Evolutionary conservation across 1,140 invertebrate genomes (phyloP).

Genomic region (Vollenhovia emeryi): DNA sequence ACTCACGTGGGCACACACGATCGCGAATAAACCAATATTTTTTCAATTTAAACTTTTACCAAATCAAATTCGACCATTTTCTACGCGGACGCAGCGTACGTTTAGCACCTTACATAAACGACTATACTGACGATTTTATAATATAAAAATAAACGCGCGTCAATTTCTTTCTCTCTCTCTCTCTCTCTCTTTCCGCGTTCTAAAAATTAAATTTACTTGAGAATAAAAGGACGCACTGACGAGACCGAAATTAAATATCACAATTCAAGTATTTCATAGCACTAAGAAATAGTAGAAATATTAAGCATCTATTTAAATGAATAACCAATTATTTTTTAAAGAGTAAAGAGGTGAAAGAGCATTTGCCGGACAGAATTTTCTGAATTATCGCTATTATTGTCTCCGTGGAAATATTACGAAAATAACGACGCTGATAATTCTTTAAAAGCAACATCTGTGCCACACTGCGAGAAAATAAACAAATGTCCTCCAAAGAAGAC

Average conservation of each 20-base stretch:
- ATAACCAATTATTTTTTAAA: not conserved
- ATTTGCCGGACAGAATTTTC: not conserved
- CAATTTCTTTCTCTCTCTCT: not conserved
- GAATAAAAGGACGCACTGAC: not conserved
- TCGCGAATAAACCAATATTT: not conserved
- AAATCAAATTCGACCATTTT: slow-evolving; percentile 41
- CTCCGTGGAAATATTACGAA: too few relatives aligned
- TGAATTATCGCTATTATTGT: not conserved
- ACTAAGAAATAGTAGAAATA: not conserved
- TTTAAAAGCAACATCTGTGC: not conserved
- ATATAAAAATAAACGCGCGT: not conserved
- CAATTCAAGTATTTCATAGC: not conserved
- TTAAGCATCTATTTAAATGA: not conserved
- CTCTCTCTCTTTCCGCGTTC: too few relatives aligned
- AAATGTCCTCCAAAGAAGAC: too few relatives aligned
- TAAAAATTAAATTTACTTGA: not conserved
- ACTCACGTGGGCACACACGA: slow-evolving; percentile 30
- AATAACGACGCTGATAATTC: too few relatives aligned
- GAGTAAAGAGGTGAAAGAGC: not conserved
- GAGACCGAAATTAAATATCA: not conserved
- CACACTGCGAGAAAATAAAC: too few relatives aligned
- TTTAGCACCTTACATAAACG: not conserved
- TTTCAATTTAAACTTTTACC: slow-evolving; percentile 36
- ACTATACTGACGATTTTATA: slow-evolving; percentile 19
- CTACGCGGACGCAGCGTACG: not conserved